Conservation (phyloP, 2,797 vertebrate genomes). For the Clarias pachynema region DNA sequence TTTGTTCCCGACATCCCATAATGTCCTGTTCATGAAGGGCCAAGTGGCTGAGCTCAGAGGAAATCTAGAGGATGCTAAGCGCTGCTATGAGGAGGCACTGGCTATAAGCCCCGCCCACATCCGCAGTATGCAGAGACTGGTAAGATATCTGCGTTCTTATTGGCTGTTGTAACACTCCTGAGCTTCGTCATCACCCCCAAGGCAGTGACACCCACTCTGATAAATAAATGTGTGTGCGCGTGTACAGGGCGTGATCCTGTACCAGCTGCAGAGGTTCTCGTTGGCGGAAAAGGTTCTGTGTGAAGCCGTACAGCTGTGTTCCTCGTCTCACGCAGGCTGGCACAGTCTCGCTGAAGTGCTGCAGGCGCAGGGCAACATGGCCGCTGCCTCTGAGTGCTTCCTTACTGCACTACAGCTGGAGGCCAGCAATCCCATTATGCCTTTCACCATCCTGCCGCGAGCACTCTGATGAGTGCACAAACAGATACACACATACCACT, state of each 20-base stretch:
- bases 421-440: conserved; percentile 94
- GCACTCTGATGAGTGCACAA: conserved; percentile 77
- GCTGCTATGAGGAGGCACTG: conserved; percentile 97
- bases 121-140: conserved; percentile 98
- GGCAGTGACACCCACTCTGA: background rate
- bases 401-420: conserved; percentile 95
- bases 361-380: conserved; percentile 92
- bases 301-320: conserved; percentile 95
- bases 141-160: conserved; percentile 70
- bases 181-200: background rate
- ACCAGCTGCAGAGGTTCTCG: conserved; percentile 92
- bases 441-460: conserved; percentile 94
- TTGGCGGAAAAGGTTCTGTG: conserved; percentile 94
- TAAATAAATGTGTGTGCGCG: background rate
- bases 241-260: conserved; percentile 89
- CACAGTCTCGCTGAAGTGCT: conserved; percentile 95
- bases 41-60: conserved; percentile 95
- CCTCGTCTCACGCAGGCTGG: conserved; percentile 95
- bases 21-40: conserved; percentile 94
- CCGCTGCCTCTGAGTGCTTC: conserved; percentile 94
- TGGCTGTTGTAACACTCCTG: background rate
- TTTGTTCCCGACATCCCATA: conserved; percentile 95
- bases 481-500: conserved; percentile 1
- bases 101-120: conserved; percentile 98
- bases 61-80: conserved; percentile 89